Percentiles rank a stretch among this genome's conserved stretches.
Evolutionary conservation across 1,140 invertebrate genomes (phyloP).

Genomic region (Pseudachorutes palmiensis): DNA sequence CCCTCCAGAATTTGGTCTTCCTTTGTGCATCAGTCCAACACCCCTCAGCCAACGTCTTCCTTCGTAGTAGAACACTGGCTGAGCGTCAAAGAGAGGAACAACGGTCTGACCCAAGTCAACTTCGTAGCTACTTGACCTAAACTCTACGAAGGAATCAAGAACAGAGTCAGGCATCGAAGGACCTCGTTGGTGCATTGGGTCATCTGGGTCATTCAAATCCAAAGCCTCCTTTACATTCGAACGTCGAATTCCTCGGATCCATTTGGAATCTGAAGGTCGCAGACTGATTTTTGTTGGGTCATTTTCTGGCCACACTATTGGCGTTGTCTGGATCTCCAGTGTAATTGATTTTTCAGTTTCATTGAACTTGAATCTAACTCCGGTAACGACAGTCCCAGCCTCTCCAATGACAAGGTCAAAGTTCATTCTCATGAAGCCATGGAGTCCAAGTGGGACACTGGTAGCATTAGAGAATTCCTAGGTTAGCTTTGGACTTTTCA

Average conservation of each 20-base stretch:
- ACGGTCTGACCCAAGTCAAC: constrained; percentile 5
- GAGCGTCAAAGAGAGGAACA: constrained; percentile 8
- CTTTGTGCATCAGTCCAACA: constrained; percentile 13
- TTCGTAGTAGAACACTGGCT: constrained; percentile 12
- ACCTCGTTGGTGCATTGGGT: neutral
- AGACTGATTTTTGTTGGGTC: neutral
- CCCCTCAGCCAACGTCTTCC: constrained; percentile 7
- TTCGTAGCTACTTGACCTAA: neutral
- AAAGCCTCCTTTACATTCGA: neutral
- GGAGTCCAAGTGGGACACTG: neutral
- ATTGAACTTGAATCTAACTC: neutral
- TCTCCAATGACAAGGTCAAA: constrained; percentile 13
- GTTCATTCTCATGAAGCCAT: constrained; percentile 11
- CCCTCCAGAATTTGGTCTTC: neutral
- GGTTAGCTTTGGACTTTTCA: neutral
- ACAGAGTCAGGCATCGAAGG: constrained; percentile 14
- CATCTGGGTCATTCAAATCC: neutral
- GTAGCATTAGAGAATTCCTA: too few species aligned
- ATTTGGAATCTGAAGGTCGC: neutral
- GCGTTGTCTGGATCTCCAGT: constrained; percentile 13
- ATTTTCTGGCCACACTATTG: constrained; percentile 8
- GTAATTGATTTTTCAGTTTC: neutral
- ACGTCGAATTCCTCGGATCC: neutral
- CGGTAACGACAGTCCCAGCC: constrained; percentile 10
- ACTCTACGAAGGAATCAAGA: constrained; percentile 8